These are phyloP conservation scores for Trachelus troglodyta DNA, from an alignment of 2,888 invertebrate genomes.

Conservation along the genomic window DNA sequence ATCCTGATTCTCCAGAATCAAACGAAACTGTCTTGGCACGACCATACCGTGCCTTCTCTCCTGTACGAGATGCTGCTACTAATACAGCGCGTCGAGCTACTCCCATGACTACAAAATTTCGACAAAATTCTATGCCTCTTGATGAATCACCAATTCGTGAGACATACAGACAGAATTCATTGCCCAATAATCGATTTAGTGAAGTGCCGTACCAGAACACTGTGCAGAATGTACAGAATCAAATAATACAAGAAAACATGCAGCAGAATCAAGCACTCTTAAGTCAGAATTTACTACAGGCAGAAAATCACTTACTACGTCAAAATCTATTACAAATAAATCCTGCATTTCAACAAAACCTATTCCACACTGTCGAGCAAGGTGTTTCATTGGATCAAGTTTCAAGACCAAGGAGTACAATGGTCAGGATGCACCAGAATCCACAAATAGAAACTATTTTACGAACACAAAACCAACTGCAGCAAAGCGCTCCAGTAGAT, in stretches of 20 bases:
- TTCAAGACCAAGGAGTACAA: constrained; percentile 10
- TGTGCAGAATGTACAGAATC: constrained; percentile 63
- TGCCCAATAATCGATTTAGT: constrained; percentile 48
- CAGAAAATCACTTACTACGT: constrained; percentile 34
- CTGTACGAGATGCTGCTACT: constrained; percentile 58
- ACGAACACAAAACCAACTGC: constrained; percentile 52
- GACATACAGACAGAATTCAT: constrained; percentile 40
- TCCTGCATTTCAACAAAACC: constrained; percentile 30
- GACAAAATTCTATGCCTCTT: constrained; percentile 42
- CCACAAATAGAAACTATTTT: constrained; percentile 42
- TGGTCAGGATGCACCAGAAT: constrained; percentile 37
- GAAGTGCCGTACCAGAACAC: constrained; percentile 60
- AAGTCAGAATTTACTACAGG: constrained; percentile 50
- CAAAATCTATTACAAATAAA: constrained; percentile 33
- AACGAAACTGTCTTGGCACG: constrained; percentile 61
- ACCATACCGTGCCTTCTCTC: constrained; percentile 58
- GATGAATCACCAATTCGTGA: constrained; percentile 49
- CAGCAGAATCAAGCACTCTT: constrained; percentile 53
- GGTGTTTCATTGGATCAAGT: constrained; percentile 12
- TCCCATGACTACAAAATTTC: constrained; percentile 34
- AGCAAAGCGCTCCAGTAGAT: constrained; percentile 35
- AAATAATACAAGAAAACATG: constrained; percentile 64
- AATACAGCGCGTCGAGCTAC: constrained; percentile 51
- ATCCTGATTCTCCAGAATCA: constrained; percentile 63
- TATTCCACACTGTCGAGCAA: constrained; percentile 29